Percentiles rank a stretch among this genome's conserved stretches.
These are phyloP conservation scores for Dallia pectoralis DNA, from an alignment of 2,797 vertebrate genomes.

Conservation along the genomic window DNA sequence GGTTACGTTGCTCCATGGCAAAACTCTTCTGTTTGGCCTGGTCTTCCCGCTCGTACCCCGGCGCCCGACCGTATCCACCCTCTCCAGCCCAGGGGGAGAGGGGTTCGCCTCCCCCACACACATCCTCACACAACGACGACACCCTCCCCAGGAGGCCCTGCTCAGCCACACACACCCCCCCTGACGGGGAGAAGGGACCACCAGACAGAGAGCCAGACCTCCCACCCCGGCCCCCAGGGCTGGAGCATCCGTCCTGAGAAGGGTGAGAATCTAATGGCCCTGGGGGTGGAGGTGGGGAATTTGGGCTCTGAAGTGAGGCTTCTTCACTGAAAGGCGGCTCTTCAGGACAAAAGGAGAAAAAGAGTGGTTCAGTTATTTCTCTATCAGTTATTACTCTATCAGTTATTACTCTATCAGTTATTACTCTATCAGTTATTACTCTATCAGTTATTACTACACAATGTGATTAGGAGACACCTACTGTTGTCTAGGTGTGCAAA, in stretches of 20 bases:
- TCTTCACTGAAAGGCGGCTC: slow-evolving; percentile 85
- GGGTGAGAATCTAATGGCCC: slow-evolving; percentile 62
- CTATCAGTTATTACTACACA: neutral
- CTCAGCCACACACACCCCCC: slow-evolving; percentile 78
- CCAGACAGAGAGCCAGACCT: slow-evolving; percentile 31
- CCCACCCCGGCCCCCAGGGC: slow-evolving; percentile 63
- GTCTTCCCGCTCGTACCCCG: slow-evolving; percentile 97
- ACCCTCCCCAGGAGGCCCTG: slow-evolving; percentile 86
- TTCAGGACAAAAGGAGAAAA: slow-evolving; percentile 42
- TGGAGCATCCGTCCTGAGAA: slow-evolving; percentile 80
- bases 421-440: too few relatives aligned
- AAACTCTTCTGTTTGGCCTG: slow-evolving; percentile 93
- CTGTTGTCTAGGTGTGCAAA: slow-evolving; percentile 98
- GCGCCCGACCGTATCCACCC: slow-evolving; percentile 90
- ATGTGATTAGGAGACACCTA: slow-evolving; percentile 66
- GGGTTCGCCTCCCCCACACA: slow-evolving; percentile 72
- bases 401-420: too few relatives aligned
- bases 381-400: too few relatives aligned
- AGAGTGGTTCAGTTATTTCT: neutral
- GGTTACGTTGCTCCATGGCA: slow-evolving; percentile 84
- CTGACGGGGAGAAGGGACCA: slow-evolving; percentile 76
- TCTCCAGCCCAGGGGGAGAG: slow-evolving; percentile 80
- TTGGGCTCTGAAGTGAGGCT: slow-evolving; percentile 79
- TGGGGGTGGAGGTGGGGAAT: slow-evolving; percentile 67
- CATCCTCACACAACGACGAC: slow-evolving; percentile 79